Evolutionary conservation across 2,888 invertebrate species (phyloP), one percentile per base, ranked within the genome.

Genomic region (Craniophora ligustri): DNA sequence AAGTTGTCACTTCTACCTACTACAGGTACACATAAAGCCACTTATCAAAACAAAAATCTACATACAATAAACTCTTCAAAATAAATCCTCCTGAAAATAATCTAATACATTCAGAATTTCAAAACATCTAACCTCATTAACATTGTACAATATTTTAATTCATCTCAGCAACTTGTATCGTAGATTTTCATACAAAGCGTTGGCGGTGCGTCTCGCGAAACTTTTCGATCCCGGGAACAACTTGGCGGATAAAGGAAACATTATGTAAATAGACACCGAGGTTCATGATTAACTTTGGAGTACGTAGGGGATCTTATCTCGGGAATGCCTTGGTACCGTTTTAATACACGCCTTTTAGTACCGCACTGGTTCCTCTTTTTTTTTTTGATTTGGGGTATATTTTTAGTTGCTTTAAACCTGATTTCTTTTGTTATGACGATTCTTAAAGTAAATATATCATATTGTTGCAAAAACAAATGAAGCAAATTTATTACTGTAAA

Each of bases 211-310:
- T 73, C 72, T 67, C 45, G 63, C 42, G 58, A 76, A 88, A 86
- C 76, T 86, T 88, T 86, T 72, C 81, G 76, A 82, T 80, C 81
- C 76, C 75, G 76, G 74, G 81, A 79, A 76, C 77, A 83, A 85
- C 78, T 83, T 78, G 79, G 68, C 73, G 81, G 80, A 82, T 86
- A 85, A 83, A 86, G 84, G 81, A 78, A 86, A 85, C 88, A 86
- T 90, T 91, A 91, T 91, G 91, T 89, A 91, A 91, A 91, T 89
- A 84, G 81, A 85, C 61, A 68, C 75, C 62, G 68, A 78, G 85
- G 81, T 87, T 81, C 89, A 87, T 91, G 89, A 91, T 91, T 88
- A 89, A 91, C 89, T 90, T 79, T 69, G 55, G 66, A 74, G 61
- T 73, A 73, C 74, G 67, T 69, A 68, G 72, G 72, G 72, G 81